Conservation (phyloP, 2,797 vertebrate genomes). For the Dendrocincla fuliginosa region DNA sequence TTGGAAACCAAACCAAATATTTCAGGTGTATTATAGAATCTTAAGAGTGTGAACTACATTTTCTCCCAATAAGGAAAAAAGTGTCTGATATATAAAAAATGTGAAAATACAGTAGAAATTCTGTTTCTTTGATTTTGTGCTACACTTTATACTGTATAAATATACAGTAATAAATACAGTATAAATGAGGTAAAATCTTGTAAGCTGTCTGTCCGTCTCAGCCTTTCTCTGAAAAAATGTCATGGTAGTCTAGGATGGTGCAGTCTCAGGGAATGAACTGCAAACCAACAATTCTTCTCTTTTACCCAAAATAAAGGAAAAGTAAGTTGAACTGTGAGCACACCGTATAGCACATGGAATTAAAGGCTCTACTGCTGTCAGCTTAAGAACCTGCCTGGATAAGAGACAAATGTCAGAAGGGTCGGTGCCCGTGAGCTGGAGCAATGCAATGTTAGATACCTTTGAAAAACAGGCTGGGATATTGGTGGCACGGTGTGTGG, state of each 20-base stretch:
- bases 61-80: not conserved
- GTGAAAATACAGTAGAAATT: not conserved
- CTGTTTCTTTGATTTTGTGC: not conserved
- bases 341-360: rapidly evolving
- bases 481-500: not conserved
- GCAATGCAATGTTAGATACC: not conserved
- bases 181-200: not conserved
- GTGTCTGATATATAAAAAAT: not conserved
- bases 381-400: not conserved
- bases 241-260: not conserved
- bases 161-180: too few species aligned
- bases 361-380: not conserved
- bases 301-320: not conserved
- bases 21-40: not conserved
- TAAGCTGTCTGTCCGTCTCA: not conserved
- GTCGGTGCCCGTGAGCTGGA: not conserved
- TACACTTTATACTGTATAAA: not conserved
- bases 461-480: not conserved
- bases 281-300: not conserved
- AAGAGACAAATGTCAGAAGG: not conserved
- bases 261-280: not conserved
- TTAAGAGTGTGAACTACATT: not conserved
- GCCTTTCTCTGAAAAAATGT: not conserved
- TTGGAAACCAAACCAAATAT: not conserved
- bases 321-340: not conserved